A percentile compares a stretch with the other conserved stretches of the same genome.
Evolutionary conservation across 2,888 invertebrate genomes (phyloP).

Genomic region (Stramonita haemastoma): DNA sequence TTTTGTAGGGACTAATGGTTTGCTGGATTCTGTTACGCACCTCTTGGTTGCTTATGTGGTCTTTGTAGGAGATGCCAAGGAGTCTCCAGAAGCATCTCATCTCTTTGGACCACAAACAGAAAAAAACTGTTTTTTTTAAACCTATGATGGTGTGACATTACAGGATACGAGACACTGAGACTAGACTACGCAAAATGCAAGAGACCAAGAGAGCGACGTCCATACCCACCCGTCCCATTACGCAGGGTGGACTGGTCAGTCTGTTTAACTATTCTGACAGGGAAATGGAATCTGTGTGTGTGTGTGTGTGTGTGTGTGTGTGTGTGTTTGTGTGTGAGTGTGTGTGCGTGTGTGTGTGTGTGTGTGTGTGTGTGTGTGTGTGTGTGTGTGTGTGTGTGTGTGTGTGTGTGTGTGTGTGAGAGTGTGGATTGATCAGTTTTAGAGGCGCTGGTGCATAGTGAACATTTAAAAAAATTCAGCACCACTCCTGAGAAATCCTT

Average conservation of each 20-base stretch:
- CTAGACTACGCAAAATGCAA: slow-evolving; percentile 57
- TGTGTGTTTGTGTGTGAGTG: neutral
- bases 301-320: neutral
- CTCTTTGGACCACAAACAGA: too few species aligned
- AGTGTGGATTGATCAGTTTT: neutral
- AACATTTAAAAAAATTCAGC: too few species aligned
- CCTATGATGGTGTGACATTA: slow-evolving; percentile 9
- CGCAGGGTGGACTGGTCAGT: slow-evolving; percentile 65
- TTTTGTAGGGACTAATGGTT: too few species aligned
- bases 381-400: neutral
- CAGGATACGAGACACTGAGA: slow-evolving; percentile 64
- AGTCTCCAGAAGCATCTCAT: too few species aligned
- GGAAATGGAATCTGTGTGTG: neutral
- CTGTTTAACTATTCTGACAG: neutral
- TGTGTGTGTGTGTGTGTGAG: neutral
- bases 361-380: neutral
- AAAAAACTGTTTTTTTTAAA: too few species aligned
- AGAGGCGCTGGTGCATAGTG: too few species aligned
- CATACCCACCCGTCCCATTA: slow-evolving; percentile 57
- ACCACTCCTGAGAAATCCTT: too few species aligned
- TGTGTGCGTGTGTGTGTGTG: neutral
- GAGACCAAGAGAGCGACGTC: slow-evolving; percentile 57
- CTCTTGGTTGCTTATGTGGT: too few species aligned
- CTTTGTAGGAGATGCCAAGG: too few species aligned
- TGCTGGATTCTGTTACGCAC: too few species aligned